Evolutionary conservation across 2,888 invertebrate species (phyloP).

Genomic region (Cotesia congregata): DNA sequence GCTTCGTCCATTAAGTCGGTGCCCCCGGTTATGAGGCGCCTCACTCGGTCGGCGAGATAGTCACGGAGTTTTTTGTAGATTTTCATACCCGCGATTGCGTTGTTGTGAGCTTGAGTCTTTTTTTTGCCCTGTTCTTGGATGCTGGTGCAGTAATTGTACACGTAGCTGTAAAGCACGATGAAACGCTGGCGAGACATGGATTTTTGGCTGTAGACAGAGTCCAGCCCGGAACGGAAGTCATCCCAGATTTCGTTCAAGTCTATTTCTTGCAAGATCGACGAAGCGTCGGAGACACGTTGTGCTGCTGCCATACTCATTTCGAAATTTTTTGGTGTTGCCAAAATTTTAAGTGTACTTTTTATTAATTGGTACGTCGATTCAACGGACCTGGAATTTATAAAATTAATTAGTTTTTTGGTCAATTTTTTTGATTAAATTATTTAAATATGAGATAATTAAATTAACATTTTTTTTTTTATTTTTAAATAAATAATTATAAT

Average conservation of each 20-base stretch:
- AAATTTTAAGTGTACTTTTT: no score
- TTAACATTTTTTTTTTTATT: no score
- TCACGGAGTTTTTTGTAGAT: slow-evolving; percentile 94
- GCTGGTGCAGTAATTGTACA: slow-evolving; percentile 98
- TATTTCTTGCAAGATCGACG: slow-evolving; percentile 79
- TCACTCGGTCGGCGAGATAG: slow-evolving; percentile 90
- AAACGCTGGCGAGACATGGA: slow-evolving; percentile 90
- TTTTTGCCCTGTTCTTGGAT: slow-evolving; percentile 80
- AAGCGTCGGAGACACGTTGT: slow-evolving; percentile 57
- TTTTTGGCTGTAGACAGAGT: slow-evolving; percentile 91
- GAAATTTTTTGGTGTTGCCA: neutral
- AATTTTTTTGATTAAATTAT: no score
- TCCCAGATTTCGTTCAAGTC: slow-evolving; percentile 96
- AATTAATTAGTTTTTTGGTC: no score
- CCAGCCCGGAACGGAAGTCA: slow-evolving; percentile 92
- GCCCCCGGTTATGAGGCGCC: slow-evolving; percentile 85
- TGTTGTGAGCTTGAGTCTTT: slow-evolving; percentile 76
- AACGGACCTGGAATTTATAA: no score
- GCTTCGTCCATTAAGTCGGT: slow-evolving; percentile 95
- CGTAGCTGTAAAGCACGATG: slow-evolving; percentile 96
- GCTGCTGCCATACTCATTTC: slow-evolving; percentile 61
- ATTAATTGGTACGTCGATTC: no score
- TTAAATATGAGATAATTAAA: no score
- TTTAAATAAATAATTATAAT: no score
- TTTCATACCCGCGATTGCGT: slow-evolving; percentile 96